Evolutionary conservation across 2,113 vertebrate species (phyloP).

Genomic region (Lichenostomus cassidix): DNA sequence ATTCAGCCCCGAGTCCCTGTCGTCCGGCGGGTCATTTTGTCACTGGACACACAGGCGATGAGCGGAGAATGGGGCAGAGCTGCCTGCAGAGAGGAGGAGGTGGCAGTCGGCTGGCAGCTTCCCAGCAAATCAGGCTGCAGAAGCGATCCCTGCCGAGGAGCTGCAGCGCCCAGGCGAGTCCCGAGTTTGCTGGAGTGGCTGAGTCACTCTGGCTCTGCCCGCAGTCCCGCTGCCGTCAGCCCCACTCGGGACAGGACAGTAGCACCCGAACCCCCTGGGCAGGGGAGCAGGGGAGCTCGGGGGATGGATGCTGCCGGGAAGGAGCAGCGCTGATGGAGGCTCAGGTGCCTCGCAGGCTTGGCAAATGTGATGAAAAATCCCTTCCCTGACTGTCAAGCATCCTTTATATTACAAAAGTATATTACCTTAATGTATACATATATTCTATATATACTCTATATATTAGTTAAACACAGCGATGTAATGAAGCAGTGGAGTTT

Average conservation of each 20-base stretch:
- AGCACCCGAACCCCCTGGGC: rapidly evolving
- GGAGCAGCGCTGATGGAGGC: not conserved
- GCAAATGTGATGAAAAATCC: not conserved
- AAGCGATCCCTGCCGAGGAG: not conserved
- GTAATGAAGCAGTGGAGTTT: not conserved
- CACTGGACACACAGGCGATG: rapidly evolving
- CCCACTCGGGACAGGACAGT: rapidly evolving
- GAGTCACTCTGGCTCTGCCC: not conserved
- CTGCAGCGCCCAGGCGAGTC: not conserved
- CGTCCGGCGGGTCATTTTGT: not conserved
- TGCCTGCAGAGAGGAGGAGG: slow-evolving; percentile 43
- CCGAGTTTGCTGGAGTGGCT: not conserved
- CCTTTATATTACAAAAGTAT: not conserved
- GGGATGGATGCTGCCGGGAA: rapidly evolving
- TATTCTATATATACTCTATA: too few species aligned
- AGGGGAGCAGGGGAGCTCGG: rapidly evolving
- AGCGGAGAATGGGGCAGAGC: not conserved
- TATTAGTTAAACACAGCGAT: not conserved
- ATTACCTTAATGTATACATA: not conserved
- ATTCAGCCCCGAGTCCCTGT: not conserved
- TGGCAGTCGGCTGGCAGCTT: slow-evolving; percentile 27
- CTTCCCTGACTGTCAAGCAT: not conserved
- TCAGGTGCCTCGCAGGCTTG: rapidly evolving
- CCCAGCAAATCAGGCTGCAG: slow-evolving; percentile 41
- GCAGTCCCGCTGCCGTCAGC: not conserved